Conservation (phyloP, 2,797 vertebrate genomes). For the Pangasius sanitwongsei region DNA sequence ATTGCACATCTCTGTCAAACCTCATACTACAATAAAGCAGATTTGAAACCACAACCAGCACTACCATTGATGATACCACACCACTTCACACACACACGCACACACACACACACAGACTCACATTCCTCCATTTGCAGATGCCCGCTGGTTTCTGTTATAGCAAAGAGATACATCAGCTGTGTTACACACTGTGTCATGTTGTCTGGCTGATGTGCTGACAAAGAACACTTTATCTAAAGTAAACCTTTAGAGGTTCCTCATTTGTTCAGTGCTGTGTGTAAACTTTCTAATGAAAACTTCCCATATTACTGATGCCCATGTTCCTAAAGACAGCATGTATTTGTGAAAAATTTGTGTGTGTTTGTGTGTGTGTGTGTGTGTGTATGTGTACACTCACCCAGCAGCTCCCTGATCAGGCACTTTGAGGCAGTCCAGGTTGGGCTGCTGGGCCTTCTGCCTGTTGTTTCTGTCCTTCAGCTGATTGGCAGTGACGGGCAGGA, state of each 20-base stretch:
- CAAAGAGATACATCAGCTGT: constrained; percentile 77
- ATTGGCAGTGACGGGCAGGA: constrained; percentile 79
- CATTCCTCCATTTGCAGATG: constrained; percentile 79
- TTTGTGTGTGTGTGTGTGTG: neutral
- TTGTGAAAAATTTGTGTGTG: neutral
- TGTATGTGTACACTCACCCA: constrained; percentile 79
- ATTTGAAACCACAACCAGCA: constrained; percentile 67
- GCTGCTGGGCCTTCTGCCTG: constrained; percentile 73
- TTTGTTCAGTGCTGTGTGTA: constrained; percentile 4
- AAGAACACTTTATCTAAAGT: neutral
- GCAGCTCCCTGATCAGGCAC: constrained; percentile 96
- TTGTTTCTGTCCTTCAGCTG: constrained; percentile 70
- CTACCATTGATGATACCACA: constrained; percentile 43
- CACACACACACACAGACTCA: constrained; percentile 74
- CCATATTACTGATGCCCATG: neutral
- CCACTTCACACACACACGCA: constrained; percentile 65
- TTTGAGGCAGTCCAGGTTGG: constrained; percentile 89
- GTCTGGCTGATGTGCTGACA: constrained; percentile 19
- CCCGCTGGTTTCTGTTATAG: constrained; percentile 73
- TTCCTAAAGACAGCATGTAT: neutral
- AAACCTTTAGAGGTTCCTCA: neutral
- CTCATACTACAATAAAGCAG: constrained; percentile 32
- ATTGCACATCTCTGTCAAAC: constrained; percentile 42
- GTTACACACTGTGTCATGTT: constrained; percentile 58
- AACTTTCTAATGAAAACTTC: neutral